A percentile compares a stretch with the other conserved stretches of the same genome.
phyloP scores from a whole-genome alignment of 2,888 invertebrate genomes.

The Chymomyza caudatula region DNA sequence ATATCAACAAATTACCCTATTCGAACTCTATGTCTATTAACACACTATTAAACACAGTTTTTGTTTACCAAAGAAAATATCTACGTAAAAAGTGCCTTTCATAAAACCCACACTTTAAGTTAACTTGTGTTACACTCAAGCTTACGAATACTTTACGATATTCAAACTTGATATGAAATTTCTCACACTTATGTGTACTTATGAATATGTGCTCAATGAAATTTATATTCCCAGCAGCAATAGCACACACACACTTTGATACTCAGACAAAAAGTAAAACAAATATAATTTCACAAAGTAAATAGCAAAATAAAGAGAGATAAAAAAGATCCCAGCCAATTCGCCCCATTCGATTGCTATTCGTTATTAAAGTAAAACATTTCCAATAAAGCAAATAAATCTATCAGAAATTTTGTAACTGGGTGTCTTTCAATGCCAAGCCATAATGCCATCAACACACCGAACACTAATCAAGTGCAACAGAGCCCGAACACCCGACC shows the following conservation, averaged over 20 bases:
- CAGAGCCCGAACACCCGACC: conserved; percentile 27
- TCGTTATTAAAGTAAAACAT: conserved; percentile 21
- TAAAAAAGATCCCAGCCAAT: not conserved
- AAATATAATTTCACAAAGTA: conserved; percentile 64
- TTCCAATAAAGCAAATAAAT: conserved; percentile 50
- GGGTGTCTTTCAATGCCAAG: not conserved
- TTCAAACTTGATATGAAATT: not conserved
- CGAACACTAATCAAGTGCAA: conserved; percentile 9
- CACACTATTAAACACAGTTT: not conserved
- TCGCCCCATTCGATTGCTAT: not conserved
- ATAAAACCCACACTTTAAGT: too few species aligned
- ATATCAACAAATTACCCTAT: not conserved
- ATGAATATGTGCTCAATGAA: not conserved
- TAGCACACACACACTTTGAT: not conserved
- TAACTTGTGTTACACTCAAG: not conserved
- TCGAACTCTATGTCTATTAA: not conserved
- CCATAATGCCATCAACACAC: conserved; percentile 27
- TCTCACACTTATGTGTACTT: not conserved
- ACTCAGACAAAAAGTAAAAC: conserved; percentile 36
- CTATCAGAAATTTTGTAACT: conserved; percentile 43
- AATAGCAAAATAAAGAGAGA: conserved; percentile 33
- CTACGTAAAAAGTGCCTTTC: not conserved
- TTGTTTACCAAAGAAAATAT: not conserved
- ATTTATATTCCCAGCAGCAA: not conserved
- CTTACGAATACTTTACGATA: not conserved